These are phyloP conservation scores for Lobophora halterata DNA, from an alignment of 2,888 invertebrate species.

Conservation along the genomic window DNA sequence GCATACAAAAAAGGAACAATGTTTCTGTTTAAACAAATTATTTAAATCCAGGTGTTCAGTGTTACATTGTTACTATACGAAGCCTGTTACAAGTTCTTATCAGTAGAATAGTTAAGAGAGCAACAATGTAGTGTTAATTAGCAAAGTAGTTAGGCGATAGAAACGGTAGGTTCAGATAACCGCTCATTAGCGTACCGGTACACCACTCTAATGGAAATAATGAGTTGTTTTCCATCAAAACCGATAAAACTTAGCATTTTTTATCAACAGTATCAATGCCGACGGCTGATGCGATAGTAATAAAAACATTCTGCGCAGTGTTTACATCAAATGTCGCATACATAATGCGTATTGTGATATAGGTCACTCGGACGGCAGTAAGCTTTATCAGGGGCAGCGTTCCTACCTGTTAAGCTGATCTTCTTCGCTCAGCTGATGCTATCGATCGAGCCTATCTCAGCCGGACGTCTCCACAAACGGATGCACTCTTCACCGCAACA, in stretches of 20 bases:
- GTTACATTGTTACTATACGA: too few relatives aligned
- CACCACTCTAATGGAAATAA: constrained; percentile 5
- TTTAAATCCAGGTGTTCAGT: constrained; percentile 4
- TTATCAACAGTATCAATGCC: constrained; percentile 1
- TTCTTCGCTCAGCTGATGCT: constrained; percentile 65
- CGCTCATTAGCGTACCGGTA: constrained; percentile 10
- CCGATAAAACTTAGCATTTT: background rate
- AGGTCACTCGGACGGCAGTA: constrained; percentile 42
- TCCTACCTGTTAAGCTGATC: too few relatives aligned
- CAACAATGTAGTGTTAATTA: constrained; percentile 2
- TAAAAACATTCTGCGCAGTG: constrained; percentile 25
- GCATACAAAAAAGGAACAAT: constrained; percentile 17
- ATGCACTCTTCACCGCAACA: constrained; percentile 57
- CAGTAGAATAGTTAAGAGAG: background rate
- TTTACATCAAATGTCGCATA: constrained; percentile 24
- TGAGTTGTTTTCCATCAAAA: constrained; percentile 6
- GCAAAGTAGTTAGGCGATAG: constrained; percentile 6
- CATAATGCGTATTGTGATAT: constrained; percentile 32
- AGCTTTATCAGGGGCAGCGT: constrained; percentile 47
- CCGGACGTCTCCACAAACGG: constrained; percentile 39
- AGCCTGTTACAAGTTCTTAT: background rate
- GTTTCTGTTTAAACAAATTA: constrained; percentile 15
- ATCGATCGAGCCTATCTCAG: constrained; percentile 51
- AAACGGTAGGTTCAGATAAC: constrained; percentile 4
- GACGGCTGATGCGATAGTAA: constrained; percentile 13